phyloP scores from a whole-genome alignment of 2,113 vertebrate genomes.

The Scopus umbretta region DNA sequence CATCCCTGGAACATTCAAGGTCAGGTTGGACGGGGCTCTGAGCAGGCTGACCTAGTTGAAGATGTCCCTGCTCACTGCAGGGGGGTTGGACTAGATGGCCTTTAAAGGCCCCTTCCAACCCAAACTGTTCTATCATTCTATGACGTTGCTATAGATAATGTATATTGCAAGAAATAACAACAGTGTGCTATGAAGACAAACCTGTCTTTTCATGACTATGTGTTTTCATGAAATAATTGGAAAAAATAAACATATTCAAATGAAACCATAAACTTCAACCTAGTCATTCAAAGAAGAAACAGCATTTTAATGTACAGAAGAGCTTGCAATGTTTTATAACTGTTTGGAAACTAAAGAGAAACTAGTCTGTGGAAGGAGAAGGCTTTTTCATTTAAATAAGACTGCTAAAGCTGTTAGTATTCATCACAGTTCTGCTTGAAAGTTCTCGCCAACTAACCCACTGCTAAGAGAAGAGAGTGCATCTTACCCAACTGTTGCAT shows the following conservation, averaged over 20 bases:
- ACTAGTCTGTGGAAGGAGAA: neutral
- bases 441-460: neutral
- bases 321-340: neutral
- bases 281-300: neutral
- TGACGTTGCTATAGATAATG: neutral
- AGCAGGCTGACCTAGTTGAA: neutral
- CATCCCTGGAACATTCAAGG: neutral
- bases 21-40: neutral
- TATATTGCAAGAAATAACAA: neutral
- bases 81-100: neutral
- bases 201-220: neutral
- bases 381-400: neutral
- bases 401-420: neutral
- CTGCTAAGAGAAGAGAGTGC: neutral
- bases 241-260: neutral
- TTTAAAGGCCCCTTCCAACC: neutral
- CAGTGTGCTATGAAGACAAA: neutral
- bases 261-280: neutral
- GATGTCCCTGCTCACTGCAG: neutral
- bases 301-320: neutral
- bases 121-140: neutral
- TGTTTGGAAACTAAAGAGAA: neutral
- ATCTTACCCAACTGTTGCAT: slow-evolving; percentile 92
- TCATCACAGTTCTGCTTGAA: neutral
- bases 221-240: neutral